Evolutionary conservation across 2,113 vertebrate species (phyloP).

Genomic region (Malurus cyaneus): DNA sequence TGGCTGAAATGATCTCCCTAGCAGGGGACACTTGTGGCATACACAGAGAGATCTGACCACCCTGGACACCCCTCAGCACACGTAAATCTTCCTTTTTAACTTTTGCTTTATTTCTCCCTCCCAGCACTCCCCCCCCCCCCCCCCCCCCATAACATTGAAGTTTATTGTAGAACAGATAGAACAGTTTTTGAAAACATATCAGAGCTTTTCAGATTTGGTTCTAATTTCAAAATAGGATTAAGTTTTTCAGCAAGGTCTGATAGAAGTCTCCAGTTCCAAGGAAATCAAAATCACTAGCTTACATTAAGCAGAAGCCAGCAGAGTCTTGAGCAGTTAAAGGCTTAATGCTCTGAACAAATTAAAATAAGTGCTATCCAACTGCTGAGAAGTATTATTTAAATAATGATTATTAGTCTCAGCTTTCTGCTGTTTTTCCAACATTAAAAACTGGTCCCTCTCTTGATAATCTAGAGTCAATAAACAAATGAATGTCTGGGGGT

Average conservation of each 20-base stretch:
- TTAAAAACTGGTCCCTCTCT: neutral
- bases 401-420: neutral
- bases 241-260: neutral
- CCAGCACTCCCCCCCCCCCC: fast-evolving
- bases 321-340: neutral
- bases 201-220: neutral
- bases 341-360: neutral
- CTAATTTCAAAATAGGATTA: neutral
- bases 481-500: neutral
- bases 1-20: too few relatives aligned
- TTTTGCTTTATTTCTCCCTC: neutral
- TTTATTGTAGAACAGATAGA: neutral
- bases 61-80: too few relatives aligned
- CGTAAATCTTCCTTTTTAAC: neutral
- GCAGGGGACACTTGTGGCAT: too few relatives aligned
- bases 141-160: neutral
- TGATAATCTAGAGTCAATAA: neutral
- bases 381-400: neutral
- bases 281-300: neutral
- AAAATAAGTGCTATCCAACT: neutral
- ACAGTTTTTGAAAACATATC: neutral
- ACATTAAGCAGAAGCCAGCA: neutral
- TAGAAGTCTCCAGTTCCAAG: neutral
- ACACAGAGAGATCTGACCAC: too few relatives aligned
- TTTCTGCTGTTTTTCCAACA: neutral